These are phyloP conservation scores for Desmodus rotundus DNA, from an alignment of 2,113 vertebrate species.

Conservation along the genomic window DNA sequence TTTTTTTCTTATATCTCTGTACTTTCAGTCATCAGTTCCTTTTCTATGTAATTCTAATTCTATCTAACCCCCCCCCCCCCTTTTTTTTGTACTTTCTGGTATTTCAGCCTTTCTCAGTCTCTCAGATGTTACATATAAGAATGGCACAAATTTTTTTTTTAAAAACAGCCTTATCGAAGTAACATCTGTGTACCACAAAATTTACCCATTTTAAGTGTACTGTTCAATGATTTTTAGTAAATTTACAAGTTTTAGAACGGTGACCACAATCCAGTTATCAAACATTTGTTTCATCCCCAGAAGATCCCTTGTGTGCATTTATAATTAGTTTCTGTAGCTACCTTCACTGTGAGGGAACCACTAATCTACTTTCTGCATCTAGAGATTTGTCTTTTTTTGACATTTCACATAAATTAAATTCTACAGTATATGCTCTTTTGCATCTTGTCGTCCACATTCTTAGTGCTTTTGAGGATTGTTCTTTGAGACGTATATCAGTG, in stretches of 20 bases:
- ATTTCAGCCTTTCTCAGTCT: background rate
- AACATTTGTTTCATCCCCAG: background rate
- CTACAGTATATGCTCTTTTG: background rate
- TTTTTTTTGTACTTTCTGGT: background rate
- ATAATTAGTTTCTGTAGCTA: background rate
- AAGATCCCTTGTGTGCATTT: background rate
- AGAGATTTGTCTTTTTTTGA: background rate
- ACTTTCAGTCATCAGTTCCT: background rate
- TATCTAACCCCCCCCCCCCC: background rate
- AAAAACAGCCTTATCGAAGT: background rate
- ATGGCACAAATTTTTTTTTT: background rate
- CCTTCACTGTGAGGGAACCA: background rate
- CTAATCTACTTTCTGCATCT: background rate
- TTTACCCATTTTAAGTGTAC: background rate
- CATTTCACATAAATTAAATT: slow-evolving; percentile 28
- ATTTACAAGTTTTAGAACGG: background rate
- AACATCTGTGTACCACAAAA: background rate
- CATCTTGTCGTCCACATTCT: background rate
- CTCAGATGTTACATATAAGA: background rate
- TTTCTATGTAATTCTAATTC: background rate
- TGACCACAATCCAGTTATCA: slow-evolving; percentile 10
- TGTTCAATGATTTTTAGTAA: slow-evolving; percentile 24
- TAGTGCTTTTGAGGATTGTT: slow-evolving; percentile 27
- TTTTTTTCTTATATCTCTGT: background rate
- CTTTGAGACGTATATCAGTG: background rate